Percentiles rank a stretch among this genome's conserved stretches.
Conservation (phyloP, 2,113 vertebrate species). For the Antechinus flavipes region DNA sequence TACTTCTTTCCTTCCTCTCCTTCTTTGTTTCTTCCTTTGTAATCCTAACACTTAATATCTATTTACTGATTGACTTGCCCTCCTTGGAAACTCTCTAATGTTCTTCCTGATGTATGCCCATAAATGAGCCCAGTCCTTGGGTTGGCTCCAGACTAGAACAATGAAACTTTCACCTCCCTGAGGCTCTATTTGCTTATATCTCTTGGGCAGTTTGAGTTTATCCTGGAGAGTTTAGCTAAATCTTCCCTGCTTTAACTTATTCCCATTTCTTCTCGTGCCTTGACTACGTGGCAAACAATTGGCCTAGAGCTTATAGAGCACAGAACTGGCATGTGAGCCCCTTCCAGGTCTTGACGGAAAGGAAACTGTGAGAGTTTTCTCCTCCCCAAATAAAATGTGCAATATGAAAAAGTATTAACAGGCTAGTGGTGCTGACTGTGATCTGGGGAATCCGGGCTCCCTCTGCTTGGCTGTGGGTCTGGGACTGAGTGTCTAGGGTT, state of each 20-base stretch:
- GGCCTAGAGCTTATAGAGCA: background rate
- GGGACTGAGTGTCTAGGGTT: background rate
- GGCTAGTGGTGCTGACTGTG: background rate
- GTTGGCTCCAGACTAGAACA: background rate
- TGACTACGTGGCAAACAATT: background rate
- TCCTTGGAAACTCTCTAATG: background rate
- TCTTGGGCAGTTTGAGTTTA: background rate
- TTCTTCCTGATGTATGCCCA: background rate
- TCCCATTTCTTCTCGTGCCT: background rate
- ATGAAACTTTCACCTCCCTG: background rate
- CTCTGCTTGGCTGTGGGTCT: background rate
- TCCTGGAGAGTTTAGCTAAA: background rate
- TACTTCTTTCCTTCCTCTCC: too few species aligned
- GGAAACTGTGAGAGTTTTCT: background rate
- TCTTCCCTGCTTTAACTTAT: background rate
- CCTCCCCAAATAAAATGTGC: background rate
- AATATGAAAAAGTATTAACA: background rate
- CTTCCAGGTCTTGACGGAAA: background rate
- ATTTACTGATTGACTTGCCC: background rate
- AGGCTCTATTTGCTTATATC: background rate
- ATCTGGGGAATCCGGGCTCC: background rate
- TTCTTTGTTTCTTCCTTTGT: background rate
- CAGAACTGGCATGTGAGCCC: background rate
- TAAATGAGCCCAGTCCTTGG: background rate
- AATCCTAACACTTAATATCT: background rate